Evolutionary conservation across 2,888 invertebrate species (phyloP).

Genomic region (Tenthredo mesomela): DNA sequence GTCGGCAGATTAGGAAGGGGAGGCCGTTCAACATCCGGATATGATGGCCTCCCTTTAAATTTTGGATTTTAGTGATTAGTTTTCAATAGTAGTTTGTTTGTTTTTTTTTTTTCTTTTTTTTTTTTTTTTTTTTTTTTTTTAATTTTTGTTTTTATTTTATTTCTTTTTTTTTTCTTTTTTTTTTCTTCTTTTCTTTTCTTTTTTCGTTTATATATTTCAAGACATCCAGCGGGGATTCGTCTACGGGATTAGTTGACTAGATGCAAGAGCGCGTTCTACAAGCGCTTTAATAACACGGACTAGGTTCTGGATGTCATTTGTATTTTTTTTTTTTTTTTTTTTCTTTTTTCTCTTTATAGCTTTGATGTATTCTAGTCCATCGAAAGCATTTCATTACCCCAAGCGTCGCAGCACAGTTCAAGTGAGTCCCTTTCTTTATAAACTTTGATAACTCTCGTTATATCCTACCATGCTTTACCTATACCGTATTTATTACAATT

Average conservation of each 20-base stretch:
- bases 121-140: conserved; percentile 58
- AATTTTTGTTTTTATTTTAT: conserved; percentile 53
- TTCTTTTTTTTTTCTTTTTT: conserved; percentile 59
- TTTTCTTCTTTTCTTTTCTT: conserved; percentile 56
- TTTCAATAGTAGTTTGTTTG: conserved; percentile 54
- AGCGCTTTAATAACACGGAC: conserved; percentile 69
- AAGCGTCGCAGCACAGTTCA: conserved; percentile 69
- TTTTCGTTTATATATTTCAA: conserved; percentile 67
- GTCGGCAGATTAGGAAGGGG: conserved; percentile 78
- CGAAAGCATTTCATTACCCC: conserved; percentile 55
- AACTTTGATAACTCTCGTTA: conserved; percentile 5
- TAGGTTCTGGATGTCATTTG: conserved; percentile 52
- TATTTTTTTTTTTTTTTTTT: conserved; percentile 45
- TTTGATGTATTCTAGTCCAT: conserved; percentile 53
- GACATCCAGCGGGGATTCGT: conserved; percentile 72
- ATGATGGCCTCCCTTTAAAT: conserved; percentile 71
- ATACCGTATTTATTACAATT: conserved; percentile 50
- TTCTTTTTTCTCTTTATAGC: conserved; percentile 35
- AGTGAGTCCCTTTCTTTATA: conserved; percentile 61
- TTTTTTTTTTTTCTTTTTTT: conserved; percentile 56
- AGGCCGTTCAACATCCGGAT: conserved; percentile 75
- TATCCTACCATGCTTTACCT: conserved; percentile 48
- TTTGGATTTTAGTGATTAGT: conserved; percentile 60
- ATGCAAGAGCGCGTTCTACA: conserved; percentile 74
- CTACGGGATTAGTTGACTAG: conserved; percentile 72